Conservation (phyloP, 2,797 vertebrate species). For the Hyperoplus lanceolatus region DNA sequence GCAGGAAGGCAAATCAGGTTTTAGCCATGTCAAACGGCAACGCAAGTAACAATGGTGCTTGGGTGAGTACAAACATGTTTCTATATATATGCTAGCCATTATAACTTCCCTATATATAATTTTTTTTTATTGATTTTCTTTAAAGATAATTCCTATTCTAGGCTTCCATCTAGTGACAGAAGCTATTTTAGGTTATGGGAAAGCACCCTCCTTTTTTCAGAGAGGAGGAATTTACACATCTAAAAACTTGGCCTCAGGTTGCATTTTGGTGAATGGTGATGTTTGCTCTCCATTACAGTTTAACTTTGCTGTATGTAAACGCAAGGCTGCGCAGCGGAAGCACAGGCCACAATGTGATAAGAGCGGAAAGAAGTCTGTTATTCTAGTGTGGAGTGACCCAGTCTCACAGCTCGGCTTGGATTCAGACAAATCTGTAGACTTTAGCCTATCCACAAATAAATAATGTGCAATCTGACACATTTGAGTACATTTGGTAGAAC, state of each 20-base stretch:
- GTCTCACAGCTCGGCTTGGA: constrained; percentile 40
- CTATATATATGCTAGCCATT: too few species aligned
- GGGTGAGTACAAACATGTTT: too few species aligned
- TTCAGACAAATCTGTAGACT: constrained; percentile 70
- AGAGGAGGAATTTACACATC: constrained; percentile 19
- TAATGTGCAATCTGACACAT: constrained; percentile 45
- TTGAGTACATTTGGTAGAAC: constrained; percentile 30
- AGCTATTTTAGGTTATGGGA: background rate
- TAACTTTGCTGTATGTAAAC: constrained; percentile 74
- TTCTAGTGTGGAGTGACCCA: constrained; percentile 69
- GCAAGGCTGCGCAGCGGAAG: constrained; percentile 59
- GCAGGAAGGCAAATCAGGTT: too few species aligned
- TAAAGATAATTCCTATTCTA: background rate
- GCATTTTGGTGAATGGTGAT: constrained; percentile 67
- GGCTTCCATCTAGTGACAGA: constrained; percentile 68
- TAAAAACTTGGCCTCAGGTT: constrained; percentile 8
- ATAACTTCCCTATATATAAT: too few species aligned
- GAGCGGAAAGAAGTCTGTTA: constrained; percentile 75
- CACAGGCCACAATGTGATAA: constrained; percentile 66
- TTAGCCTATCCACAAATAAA: constrained; percentile 79
- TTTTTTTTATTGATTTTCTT: too few species aligned
- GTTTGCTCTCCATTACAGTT: constrained; percentile 81
- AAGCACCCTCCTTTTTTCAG: background rate
- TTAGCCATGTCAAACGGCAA: too few species aligned
- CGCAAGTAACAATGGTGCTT: too few species aligned